These are phyloP conservation scores for Bactericera cockerelli DNA, from an alignment of 1,140 invertebrate species.

Conservation along the genomic window DNA sequence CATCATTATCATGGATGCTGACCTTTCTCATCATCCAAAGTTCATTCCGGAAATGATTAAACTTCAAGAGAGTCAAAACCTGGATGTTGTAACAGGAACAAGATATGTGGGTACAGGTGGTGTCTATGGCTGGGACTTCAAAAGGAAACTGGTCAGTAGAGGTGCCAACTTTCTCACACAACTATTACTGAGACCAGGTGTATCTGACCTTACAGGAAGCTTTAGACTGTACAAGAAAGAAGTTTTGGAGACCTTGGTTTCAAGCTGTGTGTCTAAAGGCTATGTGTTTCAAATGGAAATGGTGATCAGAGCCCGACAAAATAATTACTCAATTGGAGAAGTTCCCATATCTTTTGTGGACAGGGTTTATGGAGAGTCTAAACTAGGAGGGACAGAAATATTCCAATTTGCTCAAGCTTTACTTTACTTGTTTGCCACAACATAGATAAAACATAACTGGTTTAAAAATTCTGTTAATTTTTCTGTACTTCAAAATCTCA, in stretches of 20 bases:
- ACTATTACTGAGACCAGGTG: slow-evolving; percentile 76
- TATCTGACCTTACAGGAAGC: slow-evolving; percentile 96
- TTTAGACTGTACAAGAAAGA: slow-evolving; percentile 91
- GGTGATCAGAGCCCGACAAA: slow-evolving; percentile 77
- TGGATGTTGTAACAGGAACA: slow-evolving; percentile 88
- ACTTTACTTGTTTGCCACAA: slow-evolving; percentile 86
- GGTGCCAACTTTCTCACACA: slow-evolving; percentile 93
- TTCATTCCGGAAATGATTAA: slow-evolving; percentile 91
- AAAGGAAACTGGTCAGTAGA: slow-evolving; percentile 77
- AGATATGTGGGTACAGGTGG: slow-evolving; percentile 75
- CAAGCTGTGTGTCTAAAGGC: slow-evolving; percentile 88
- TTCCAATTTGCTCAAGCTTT: slow-evolving; percentile 85
- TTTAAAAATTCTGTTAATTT: too few species aligned
- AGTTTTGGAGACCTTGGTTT: slow-evolving; percentile 70
- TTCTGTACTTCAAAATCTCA: too few species aligned
- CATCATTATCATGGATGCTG: slow-evolving; percentile 97
- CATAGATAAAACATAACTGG: too few species aligned
- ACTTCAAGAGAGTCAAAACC: slow-evolving; percentile 60
- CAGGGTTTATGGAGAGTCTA: slow-evolving; percentile 94
- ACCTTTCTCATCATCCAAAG: slow-evolving; percentile 98
- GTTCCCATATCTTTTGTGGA: slow-evolving; percentile 98
- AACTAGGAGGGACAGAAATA: slow-evolving; percentile 93
- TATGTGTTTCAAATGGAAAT: slow-evolving; percentile 99
- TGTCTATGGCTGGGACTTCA: slow-evolving; percentile 97
- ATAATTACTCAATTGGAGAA: slow-evolving; percentile 79